These are phyloP conservation scores for Eptesicus fuscus DNA, from an alignment of 2,113 vertebrate genomes.

Conservation along the genomic window DNA sequence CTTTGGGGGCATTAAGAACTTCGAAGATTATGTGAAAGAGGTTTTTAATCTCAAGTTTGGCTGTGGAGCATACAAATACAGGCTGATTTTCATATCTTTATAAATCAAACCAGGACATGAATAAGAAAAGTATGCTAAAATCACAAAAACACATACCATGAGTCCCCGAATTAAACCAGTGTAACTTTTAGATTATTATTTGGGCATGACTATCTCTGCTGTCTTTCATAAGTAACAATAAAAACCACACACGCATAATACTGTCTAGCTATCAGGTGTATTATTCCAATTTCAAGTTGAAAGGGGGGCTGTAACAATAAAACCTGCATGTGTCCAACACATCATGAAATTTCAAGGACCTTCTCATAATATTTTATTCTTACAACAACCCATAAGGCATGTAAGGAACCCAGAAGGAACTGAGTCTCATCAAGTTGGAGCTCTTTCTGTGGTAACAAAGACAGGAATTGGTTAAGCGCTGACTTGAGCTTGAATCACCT, in stretches of 20 bases:
- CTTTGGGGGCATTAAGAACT: background rate
- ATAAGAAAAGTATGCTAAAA: constrained; percentile 31
- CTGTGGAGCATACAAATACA: background rate
- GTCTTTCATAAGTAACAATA: constrained; percentile 26
- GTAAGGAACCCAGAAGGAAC: background rate
- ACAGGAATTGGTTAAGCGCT: background rate
- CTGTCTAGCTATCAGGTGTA: constrained; percentile 6
- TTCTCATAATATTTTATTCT: background rate
- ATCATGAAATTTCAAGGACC: background rate
- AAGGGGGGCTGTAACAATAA: constrained; percentile 8
- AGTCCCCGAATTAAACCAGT: background rate
- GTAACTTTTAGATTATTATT: constrained; percentile 48
- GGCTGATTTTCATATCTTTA: constrained; percentile 19
- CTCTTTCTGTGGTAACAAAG: background rate
- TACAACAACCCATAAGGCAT: background rate
- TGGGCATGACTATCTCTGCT: background rate
- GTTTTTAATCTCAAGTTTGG: constrained; percentile 20
- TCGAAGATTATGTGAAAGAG: background rate
- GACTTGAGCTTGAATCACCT: background rate
- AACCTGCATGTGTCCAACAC: background rate
- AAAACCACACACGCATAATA: background rate
- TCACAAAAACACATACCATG: background rate
- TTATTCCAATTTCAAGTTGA: constrained; percentile 29
- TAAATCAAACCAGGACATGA: constrained; percentile 9
- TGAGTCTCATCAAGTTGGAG: background rate